Conservation (phyloP, 2,888 invertebrate species). For the Habroteleia sp. region DNA sequence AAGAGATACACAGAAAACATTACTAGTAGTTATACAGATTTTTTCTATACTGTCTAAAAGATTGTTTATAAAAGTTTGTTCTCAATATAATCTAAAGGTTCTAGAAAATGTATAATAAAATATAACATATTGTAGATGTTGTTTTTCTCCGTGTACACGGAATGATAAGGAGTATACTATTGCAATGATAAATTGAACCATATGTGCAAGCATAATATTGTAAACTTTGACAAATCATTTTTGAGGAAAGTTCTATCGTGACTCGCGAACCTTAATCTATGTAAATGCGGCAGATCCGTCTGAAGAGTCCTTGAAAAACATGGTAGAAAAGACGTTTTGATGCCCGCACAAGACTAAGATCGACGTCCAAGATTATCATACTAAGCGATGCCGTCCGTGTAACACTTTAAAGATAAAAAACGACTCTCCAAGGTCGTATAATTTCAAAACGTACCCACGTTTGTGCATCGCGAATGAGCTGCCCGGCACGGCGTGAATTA, state of each 20-base stretch:
- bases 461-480: constrained; percentile 64
- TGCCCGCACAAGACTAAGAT: constrained; percentile 66
- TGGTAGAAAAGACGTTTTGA: constrained; percentile 64
- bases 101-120: no score
- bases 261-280: constrained; percentile 45
- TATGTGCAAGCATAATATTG: constrained; percentile 11
- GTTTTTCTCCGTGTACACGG: no score
- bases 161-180: no score
- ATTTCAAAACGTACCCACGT: constrained; percentile 68
- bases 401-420: constrained; percentile 71
- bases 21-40: no score
- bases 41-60: no score
- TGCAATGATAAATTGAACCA: no score
- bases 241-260: constrained; percentile 20
- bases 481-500: constrained; percentile 62
- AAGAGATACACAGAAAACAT: no score
- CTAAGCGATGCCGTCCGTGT: constrained; percentile 71
- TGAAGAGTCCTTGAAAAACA: constrained; percentile 62
- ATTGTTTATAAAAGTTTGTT: no score
- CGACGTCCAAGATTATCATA: constrained; percentile 70
- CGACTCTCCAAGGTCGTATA: constrained; percentile 68
- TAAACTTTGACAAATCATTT: constrained; percentile 37
- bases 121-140: no score
- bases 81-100: no score
- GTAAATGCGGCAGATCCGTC: constrained; percentile 61